Conservation (phyloP, 2,797 vertebrate species). For the Danionella dracula region DNA sequence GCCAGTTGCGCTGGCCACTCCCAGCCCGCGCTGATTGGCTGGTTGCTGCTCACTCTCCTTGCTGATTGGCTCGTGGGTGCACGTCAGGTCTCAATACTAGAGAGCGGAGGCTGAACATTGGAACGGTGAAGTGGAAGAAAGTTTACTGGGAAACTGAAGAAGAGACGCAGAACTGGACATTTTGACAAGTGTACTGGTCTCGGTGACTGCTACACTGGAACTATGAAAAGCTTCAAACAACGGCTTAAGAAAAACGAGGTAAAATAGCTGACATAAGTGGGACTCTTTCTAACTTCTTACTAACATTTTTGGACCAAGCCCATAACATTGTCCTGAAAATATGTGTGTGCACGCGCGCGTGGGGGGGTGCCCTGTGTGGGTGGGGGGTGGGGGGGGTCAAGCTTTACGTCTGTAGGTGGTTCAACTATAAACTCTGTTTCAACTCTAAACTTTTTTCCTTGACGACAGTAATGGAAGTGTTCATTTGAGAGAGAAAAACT, state of each 20-base stretch:
- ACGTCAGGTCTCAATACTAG: slow-evolving; percentile 14
- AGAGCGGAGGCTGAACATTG: background rate
- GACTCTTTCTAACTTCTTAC: background rate
- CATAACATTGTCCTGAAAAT: slow-evolving; percentile 2
- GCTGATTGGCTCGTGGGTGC: slow-evolving; percentile 15
- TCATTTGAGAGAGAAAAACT: no score
- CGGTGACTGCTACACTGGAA: background rate
- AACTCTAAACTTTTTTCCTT: no score
- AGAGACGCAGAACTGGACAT: background rate
- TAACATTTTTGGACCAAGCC: slow-evolving; percentile 16
- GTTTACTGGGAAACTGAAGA: slow-evolving; percentile 28
- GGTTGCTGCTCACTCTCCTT: background rate
- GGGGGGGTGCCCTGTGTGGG: background rate
- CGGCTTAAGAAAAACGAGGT: slow-evolving; percentile 44
- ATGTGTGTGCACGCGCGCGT: background rate
- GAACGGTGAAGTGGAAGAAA: slow-evolving; percentile 8
- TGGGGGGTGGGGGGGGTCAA: background rate
- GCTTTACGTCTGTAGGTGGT: background rate
- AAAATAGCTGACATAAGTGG: background rate
- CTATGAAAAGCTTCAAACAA: slow-evolving; percentile 49
- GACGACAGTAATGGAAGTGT: no score
- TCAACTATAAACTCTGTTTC: no score
- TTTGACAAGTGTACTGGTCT: background rate
- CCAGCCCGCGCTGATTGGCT: slow-evolving; percentile 15
- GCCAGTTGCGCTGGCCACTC: slow-evolving; percentile 25